A percentile compares a stretch with the other conserved stretches of the same genome.
These are phyloP conservation scores for Novumbra hubbsi DNA, from an alignment of 2,797 vertebrate species.

Conservation along the genomic window DNA sequence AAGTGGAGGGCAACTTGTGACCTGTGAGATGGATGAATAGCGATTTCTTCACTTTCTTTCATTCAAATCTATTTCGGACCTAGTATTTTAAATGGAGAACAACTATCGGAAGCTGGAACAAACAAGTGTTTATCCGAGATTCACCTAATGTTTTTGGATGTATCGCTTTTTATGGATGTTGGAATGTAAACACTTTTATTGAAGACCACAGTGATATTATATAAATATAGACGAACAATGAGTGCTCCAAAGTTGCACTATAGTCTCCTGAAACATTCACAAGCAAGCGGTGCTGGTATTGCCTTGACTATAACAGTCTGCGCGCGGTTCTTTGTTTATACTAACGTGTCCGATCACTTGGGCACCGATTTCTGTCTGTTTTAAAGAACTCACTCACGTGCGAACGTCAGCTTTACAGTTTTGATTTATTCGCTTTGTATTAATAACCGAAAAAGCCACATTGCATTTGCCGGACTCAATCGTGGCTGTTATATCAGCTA, in stretches of 20 bases:
- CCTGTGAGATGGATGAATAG: constrained; percentile 8
- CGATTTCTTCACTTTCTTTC: constrained; percentile 11
- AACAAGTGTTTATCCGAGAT: constrained; percentile 2
- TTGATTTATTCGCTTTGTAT: constrained; percentile 6
- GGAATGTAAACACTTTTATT: constrained; percentile 1
- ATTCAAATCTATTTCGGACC: constrained; percentile 5
- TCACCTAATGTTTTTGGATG: not conserved
- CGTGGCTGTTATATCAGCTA: not conserved
- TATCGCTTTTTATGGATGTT: not conserved
- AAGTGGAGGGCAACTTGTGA: constrained; percentile 20
- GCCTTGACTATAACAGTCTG: constrained; percentile 29
- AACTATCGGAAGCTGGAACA: constrained; percentile 13
- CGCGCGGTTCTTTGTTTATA: constrained; percentile 56
- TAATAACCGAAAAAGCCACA: not conserved
- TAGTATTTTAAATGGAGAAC: constrained; percentile 13
- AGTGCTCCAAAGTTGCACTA: constrained; percentile 43
- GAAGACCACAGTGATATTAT: not conserved
- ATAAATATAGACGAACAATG: constrained; percentile 21
- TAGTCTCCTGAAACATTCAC: constrained; percentile 22
- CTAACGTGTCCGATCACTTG: constrained; percentile 42
- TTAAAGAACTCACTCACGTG: constrained; percentile 3
- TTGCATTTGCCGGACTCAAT: not conserved
- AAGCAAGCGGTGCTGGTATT: constrained; percentile 33
- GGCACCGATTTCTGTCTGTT: constrained; percentile 28
- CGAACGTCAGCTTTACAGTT: not conserved